Evolutionary conservation across 2,888 invertebrate species (phyloP).

Genomic region (Drosophila diplacantha): DNA sequence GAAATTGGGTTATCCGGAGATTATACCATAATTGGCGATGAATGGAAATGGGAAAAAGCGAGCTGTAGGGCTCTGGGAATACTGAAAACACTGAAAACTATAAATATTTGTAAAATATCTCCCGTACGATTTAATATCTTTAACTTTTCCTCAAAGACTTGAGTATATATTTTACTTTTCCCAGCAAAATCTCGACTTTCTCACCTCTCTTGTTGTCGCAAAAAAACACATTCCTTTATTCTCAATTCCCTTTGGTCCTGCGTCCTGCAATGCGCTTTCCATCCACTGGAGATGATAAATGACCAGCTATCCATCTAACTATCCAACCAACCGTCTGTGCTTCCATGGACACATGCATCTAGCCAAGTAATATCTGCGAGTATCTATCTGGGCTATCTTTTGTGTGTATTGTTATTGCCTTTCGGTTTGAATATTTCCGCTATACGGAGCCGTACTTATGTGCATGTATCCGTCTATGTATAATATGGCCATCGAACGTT

Average conservation of each 20-base stretch:
- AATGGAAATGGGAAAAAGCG: background rate
- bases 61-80: background rate
- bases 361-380: constrained; percentile 34
- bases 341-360: constrained; percentile 43
- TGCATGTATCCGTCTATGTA: constrained; percentile 15
- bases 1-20: constrained; percentile 27
- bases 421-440: constrained; percentile 41
- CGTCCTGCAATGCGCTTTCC: constrained; percentile 39
- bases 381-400: constrained; percentile 45
- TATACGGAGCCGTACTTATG: constrained; percentile 2
- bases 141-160: background rate
- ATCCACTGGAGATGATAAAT: constrained; percentile 29
- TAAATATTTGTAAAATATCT: background rate
- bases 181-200: constrained; percentile 1
- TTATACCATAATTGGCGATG: constrained; percentile 14
- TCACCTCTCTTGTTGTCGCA: constrained; percentile 8
- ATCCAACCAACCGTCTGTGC: constrained; percentile 29
- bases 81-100: too few relatives aligned
- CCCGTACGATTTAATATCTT: background rate
- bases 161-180: background rate
- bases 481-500: constrained; percentile 62
- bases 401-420: constrained; percentile 34
- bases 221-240: constrained; percentile 9
- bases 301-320: constrained; percentile 26
- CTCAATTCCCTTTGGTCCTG: constrained; percentile 5